These are phyloP conservation scores for Drosophila jambulina DNA, from an alignment of 1,140 invertebrate genomes.

Conservation along the genomic window DNA sequence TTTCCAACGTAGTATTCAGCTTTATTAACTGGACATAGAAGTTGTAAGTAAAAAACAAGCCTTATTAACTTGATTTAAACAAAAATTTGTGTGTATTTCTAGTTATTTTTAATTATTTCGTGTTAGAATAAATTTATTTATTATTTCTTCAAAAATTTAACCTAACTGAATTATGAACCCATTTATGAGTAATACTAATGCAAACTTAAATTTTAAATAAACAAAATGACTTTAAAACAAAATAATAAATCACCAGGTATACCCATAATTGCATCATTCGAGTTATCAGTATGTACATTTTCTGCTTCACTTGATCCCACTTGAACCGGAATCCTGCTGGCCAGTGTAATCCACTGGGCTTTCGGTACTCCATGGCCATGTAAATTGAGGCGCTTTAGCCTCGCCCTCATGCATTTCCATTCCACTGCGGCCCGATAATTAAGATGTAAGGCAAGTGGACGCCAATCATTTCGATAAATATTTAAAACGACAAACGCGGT, in stretches of 20 bases:
- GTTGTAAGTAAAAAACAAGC: too few species aligned
- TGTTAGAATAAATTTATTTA: too few species aligned
- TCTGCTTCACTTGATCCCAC: background rate
- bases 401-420: conserved; percentile 42
- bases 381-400: conserved; percentile 45
- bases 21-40: too few species aligned
- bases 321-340: background rate
- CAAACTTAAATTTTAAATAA: background rate
- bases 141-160: too few species aligned
- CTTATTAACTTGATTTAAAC: too few species aligned
- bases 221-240: background rate
- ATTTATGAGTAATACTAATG: background rate
- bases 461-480: conserved; percentile 67
- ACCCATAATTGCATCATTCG: too few species aligned
- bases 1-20: too few species aligned
- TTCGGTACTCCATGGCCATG: conserved; percentile 35
- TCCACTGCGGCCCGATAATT: conserved; percentile 43
- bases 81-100: too few species aligned
- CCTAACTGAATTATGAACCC: too few species aligned
- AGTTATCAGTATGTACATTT: background rate
- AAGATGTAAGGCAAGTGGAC: conserved; percentile 59
- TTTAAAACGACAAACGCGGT: conserved; percentile 62
- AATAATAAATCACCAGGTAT: background rate
- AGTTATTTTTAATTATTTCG: too few species aligned
- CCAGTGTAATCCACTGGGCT: conserved; percentile 48